These are phyloP conservation scores for Brachyistius frenatus DNA, from an alignment of 2,113 vertebrate species.

Conservation along the genomic window DNA sequence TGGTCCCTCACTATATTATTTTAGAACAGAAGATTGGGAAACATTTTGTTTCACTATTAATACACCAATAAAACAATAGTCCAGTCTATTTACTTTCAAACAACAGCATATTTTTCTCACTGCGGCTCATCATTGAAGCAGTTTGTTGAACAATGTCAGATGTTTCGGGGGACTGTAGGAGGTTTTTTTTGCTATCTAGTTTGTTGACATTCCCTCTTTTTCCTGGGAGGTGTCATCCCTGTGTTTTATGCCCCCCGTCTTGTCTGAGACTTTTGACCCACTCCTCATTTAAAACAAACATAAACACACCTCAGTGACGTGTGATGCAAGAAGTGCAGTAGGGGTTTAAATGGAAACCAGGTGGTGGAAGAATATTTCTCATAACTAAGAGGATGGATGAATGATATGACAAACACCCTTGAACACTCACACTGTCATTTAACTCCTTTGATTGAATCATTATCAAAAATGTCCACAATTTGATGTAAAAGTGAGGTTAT, in stretches of 20 bases:
- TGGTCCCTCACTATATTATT: neutral
- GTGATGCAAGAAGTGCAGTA: slow-evolving; percentile 35
- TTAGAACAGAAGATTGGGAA: neutral
- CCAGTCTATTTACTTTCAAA: too few species aligned
- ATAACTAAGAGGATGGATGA: slow-evolving; percentile 30
- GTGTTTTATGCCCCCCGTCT: slow-evolving; percentile 6
- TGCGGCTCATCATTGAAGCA: too few species aligned
- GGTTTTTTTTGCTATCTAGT: neutral
- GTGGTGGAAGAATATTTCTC: slow-evolving; percentile 76
- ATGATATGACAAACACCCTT: slow-evolving; percentile 18
- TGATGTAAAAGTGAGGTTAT: slow-evolving; percentile 2
- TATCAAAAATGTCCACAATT: neutral
- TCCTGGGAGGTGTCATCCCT: neutral
- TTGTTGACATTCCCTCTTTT: slow-evolving; percentile 9
- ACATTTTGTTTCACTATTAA: too few species aligned
- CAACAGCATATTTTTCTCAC: too few species aligned
- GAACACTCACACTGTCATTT: slow-evolving; percentile 10
- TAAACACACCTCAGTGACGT: slow-evolving; percentile 36
- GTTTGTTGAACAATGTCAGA: neutral
- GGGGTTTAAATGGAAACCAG: slow-evolving; percentile 77
- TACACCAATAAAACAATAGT: too few species aligned
- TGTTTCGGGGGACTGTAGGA: neutral
- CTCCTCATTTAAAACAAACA: slow-evolving; percentile 28
- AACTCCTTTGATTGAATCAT: slow-evolving; percentile 1
- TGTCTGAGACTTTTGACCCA: slow-evolving; percentile 14